These are phyloP conservation scores for Rhodeus uyekii DNA, from an alignment of 2,797 vertebrate genomes.

Conservation along the genomic window DNA sequence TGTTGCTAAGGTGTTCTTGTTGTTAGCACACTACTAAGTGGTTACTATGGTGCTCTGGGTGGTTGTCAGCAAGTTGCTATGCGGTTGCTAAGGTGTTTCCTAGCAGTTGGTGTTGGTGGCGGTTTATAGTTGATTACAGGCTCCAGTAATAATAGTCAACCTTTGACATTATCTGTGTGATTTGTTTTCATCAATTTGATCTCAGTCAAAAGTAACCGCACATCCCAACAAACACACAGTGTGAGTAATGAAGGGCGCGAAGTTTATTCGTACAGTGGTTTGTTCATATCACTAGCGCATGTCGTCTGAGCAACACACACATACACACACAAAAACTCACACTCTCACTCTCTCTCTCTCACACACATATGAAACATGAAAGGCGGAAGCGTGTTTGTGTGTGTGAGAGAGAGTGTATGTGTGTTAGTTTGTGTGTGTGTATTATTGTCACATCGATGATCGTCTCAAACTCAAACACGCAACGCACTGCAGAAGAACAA, in stretches of 20 bases:
- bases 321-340: too few relatives aligned
- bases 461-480: conserved; percentile 16
- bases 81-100: neutral
- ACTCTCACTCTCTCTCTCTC: too few relatives aligned
- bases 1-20: neutral
- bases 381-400: too few relatives aligned
- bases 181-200: neutral
- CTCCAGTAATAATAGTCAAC: neutral
- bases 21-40: neutral
- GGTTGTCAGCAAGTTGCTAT: neutral
- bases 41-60: neutral
- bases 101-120: neutral
- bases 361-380: too few relatives aligned
- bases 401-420: too few relatives aligned
- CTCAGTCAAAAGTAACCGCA: neutral
- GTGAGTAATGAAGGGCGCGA: neutral
- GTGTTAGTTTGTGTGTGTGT: too few relatives aligned
- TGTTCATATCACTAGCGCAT: neutral
- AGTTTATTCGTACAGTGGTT: neutral
- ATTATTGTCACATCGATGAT: neutral
- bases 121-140: neutral
- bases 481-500: conserved; percentile 1
- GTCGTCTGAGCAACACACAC: too few relatives aligned
- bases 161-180: neutral
- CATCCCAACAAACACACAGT: neutral